Evolutionary conservation across 2,888 invertebrate species (phyloP).

Genomic region (Sipha maydis): DNA sequence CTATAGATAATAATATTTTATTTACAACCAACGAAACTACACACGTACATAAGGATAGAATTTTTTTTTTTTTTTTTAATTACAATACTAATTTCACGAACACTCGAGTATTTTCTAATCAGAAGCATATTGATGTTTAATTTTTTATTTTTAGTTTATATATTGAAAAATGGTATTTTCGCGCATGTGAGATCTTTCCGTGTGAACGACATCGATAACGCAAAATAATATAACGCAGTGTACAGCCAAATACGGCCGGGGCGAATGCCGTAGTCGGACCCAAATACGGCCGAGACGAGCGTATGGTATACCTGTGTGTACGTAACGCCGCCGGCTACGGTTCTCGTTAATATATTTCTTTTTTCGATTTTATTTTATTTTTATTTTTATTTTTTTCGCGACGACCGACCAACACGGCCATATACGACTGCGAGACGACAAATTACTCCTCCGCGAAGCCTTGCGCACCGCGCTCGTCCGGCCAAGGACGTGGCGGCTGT

Average conservation of each 20-base stretch:
- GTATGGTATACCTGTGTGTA: background rate
- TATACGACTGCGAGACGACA: conserved; percentile 23
- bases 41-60: no score
- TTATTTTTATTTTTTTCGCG: background rate
- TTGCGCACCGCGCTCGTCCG: background rate
- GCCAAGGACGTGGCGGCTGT: background rate
- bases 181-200: no score
- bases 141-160: no score
- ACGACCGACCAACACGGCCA: conserved; percentile 4
- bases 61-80: no score
- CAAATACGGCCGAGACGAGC: background rate
- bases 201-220: no score
- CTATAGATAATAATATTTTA: no score
- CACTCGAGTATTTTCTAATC: no score
- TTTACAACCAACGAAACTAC: no score
- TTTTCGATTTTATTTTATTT: background rate
- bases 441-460: conserved; percentile 31
- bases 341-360: background rate
- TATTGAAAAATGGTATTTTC: no score
- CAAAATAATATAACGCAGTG: background rate
- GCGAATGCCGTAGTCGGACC: background rate
- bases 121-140: no score
- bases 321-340: background rate
- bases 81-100: no score
- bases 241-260: background rate